These are phyloP conservation scores for Morinoia aosen DNA, from an alignment of 2,888 invertebrate genomes.

Conservation along the genomic window DNA sequence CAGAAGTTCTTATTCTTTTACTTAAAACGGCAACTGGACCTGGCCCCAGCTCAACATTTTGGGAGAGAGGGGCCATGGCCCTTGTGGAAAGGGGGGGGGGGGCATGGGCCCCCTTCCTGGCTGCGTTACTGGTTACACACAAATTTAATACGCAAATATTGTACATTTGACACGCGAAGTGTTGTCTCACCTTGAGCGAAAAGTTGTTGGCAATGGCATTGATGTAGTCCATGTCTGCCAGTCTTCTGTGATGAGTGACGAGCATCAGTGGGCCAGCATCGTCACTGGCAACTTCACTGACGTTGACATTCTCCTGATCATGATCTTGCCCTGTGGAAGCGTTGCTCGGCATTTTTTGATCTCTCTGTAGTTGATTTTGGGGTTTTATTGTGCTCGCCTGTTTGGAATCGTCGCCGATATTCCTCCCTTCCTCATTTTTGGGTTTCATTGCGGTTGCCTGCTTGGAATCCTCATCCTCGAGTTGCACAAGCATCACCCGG, in stretches of 20 bases:
- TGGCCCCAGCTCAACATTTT: too few relatives aligned
- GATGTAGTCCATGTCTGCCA: conserved; percentile 85
- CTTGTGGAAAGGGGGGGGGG: too few relatives aligned
- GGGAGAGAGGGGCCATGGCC: too few relatives aligned
- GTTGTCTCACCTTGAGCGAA: background rate
- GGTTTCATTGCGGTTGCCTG: background rate
- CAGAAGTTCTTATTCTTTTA: too few relatives aligned
- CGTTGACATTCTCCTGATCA: background rate
- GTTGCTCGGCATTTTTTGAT: background rate
- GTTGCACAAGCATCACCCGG: background rate
- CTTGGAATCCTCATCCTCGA: background rate
- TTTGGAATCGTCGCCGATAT: too few relatives aligned
- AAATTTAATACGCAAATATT: background rate
- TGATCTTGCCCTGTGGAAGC: background rate
- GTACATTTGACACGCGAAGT: background rate
- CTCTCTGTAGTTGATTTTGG: too few relatives aligned
- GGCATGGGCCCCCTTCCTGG: too few relatives aligned
- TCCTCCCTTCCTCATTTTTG: too few relatives aligned
- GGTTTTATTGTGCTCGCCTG: too few relatives aligned
- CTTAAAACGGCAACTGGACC: too few relatives aligned
- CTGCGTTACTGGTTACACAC: background rate
- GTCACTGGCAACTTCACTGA: background rate
- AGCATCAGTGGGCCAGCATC: conserved; percentile 23
- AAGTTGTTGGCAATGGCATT: conserved; percentile 70
- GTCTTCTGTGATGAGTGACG: conserved; percentile 75